phyloP scores from a whole-genome alignment of 2,113 vertebrate species.

The Anhinga anhinga region DNA sequence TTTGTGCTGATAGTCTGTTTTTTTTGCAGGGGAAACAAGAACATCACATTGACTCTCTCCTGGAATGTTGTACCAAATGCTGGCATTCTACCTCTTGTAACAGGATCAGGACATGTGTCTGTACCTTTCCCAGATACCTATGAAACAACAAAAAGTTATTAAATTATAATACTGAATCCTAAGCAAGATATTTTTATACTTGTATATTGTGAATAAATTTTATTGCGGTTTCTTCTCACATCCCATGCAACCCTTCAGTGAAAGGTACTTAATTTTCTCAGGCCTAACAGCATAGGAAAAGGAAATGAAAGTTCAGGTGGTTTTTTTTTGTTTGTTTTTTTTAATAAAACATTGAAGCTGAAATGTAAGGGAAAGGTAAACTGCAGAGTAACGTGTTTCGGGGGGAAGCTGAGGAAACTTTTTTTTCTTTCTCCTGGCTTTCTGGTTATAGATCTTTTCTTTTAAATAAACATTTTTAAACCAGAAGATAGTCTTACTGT shows the following conservation, averaged over 20 bases:
- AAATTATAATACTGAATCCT: conserved; percentile 79
- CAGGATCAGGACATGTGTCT: conserved; percentile 89
- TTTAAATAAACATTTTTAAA: conserved; percentile 65
- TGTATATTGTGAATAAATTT: conserved; percentile 72
- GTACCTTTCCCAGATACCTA: conserved; percentile 93
- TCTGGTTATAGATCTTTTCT: conserved; percentile 39
- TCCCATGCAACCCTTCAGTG: conserved; percentile 20
- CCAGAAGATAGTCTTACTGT: neutral
- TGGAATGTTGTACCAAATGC: conserved; percentile 99
- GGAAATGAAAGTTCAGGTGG: neutral
- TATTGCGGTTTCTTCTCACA: conserved; percentile 64
- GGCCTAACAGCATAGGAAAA: conserved; percentile 3
- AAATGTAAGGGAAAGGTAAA: conserved; percentile 39
- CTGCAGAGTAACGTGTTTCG: neutral
- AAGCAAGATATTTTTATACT: conserved; percentile 80
- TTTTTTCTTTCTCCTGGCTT: neutral
- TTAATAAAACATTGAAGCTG: conserved; percentile 2
- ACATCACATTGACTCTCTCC: conserved; percentile 93
- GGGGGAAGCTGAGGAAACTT: neutral
- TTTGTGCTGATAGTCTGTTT: conserved; percentile 20
- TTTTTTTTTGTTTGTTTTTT: neutral
- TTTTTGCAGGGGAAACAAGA: conserved; percentile 89
- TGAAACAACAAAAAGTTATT: conserved; percentile 91
- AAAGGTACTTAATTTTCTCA: conserved; percentile 57
- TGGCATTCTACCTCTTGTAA: conserved; percentile 94